These are phyloP conservation scores for Leucopsar rothschildi DNA, from an alignment of 2,113 vertebrate species.

Conservation along the genomic window DNA sequence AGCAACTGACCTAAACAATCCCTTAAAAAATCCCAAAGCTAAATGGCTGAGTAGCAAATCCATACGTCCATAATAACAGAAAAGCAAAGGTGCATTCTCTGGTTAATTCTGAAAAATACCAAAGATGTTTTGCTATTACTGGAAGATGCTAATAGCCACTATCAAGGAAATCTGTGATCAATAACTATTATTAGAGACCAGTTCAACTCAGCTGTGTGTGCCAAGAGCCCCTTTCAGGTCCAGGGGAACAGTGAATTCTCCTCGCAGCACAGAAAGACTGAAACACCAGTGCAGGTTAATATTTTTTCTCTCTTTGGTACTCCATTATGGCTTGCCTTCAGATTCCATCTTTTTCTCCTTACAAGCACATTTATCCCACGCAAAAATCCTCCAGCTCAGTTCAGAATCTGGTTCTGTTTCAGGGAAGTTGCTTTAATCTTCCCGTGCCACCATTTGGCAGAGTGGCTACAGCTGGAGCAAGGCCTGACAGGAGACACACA, in stretches of 20 bases:
- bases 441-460: background rate
- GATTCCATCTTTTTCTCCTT: background rate
- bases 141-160: background rate
- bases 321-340: accelerated
- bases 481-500: background rate
- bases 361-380: background rate
- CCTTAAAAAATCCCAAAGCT: background rate
- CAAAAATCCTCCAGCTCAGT: background rate
- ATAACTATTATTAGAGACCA: background rate
- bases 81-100: background rate
- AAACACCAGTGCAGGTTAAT: background rate
- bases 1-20: background rate
- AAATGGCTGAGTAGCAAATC: background rate
- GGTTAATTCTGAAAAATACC: background rate
- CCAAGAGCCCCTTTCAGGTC: background rate
- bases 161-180: background rate
- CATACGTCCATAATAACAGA: background rate
- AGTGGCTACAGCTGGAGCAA: background rate
- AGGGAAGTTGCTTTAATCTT: background rate
- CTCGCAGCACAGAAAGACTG: background rate
- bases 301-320: background rate
- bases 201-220: background rate
- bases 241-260: background rate
- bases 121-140: background rate
- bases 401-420: background rate